Base-by-base conservation (phyloP, 1,140 invertebrate species). In the Wiebesia pumilae region DNA sequence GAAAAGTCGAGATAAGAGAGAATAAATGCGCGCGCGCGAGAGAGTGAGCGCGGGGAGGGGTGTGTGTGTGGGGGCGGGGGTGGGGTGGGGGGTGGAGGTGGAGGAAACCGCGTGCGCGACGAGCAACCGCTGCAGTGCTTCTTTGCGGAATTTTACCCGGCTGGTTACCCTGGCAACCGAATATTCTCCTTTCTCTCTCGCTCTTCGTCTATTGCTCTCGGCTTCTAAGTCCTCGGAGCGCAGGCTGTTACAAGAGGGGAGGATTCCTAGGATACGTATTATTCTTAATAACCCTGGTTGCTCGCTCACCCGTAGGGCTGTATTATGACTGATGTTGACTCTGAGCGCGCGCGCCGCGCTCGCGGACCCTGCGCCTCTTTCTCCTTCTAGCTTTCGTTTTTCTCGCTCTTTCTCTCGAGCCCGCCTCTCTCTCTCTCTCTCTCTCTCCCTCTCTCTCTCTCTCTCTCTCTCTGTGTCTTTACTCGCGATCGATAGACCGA, bases 251-350 rank as follows among this genome's bases (percentile, higher is more conserved):
- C 84, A 89, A 88, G 88, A 89, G 89, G 88, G 88, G 88, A 89
- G 86, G 88, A 89, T 89, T 88, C 90, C 92, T 93, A 93, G 92
- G 92, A 93, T 93, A 92, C 93, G 93, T 94, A 93, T 94, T 93
- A 93, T 94, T 93, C 93, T 93, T 93, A 94, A 94, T 94, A 94
- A 94, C 92, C 92, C 91, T 90, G n/a, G n/a, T n/a, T n/a, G 89
- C 90, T 89, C 88, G 89, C 88, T 87, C 88, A 88, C 88, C 91
- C 90, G 91, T 92, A 92, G 92, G 90, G 89, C 90, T 86, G 90
- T 94, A 93, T 93, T 94, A 93, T 93, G 93, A 93, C 92, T 93
- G 93, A 94, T 93, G 93, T 94, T 93, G 93, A 94, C 92, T 93
- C 90, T 91, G 90, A 93, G 91, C 91, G 89, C 90, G 89, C 87